Conservation (phyloP, 2,113 vertebrate genomes). For the Carlito syrichta region DNA sequence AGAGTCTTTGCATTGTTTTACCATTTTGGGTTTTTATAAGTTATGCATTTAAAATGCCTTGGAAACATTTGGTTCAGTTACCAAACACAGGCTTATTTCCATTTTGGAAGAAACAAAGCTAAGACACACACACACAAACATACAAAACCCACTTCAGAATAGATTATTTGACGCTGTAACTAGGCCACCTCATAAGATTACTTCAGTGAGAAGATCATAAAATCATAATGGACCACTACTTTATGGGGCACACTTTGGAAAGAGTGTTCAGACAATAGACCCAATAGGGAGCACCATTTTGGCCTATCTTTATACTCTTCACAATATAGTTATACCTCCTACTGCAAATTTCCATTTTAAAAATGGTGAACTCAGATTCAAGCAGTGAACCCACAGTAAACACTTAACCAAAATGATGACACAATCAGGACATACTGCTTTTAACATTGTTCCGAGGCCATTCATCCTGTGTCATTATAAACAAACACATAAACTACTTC, state of each 20-base stretch:
- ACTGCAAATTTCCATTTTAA: background rate
- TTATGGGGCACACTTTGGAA: background rate
- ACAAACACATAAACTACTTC: background rate
- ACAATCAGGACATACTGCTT: background rate
- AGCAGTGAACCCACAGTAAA: background rate
- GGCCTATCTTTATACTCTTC: background rate
- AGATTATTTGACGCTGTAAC: background rate
- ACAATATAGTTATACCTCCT: background rate
- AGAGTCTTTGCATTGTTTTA: background rate
- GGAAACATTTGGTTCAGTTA: conserved; percentile 26
- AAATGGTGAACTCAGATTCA: background rate
- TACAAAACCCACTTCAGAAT: background rate
- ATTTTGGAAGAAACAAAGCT: background rate
- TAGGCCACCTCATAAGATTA: background rate
- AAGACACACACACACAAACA: background rate
- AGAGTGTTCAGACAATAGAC: background rate
- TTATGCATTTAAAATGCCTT: background rate
- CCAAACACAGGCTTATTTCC: background rate
- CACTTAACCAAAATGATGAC: background rate
- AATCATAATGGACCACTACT: background rate
- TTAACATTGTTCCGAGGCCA: background rate
- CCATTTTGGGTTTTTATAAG: conserved; percentile 51
- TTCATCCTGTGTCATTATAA: background rate
- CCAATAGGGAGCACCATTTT: background rate
- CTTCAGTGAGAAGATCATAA: accelerated